Base-by-base conservation (phyloP, 2,797 vertebrate genomes). In the Hybognathus amarus region DNA sequence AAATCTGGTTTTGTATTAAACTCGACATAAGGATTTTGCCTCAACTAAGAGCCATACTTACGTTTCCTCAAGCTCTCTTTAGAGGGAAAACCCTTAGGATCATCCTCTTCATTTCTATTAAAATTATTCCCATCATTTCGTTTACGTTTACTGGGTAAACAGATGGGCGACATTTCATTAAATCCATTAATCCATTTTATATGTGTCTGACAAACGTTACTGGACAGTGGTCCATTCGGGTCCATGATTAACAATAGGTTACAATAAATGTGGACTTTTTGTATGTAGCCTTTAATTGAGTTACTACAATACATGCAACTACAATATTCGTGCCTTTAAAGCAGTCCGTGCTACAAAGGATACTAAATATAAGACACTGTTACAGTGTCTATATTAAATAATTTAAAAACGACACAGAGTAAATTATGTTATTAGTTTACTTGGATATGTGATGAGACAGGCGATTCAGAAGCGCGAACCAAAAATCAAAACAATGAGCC, bases 101-200 rank as follows among this genome's bases (percentile, higher is more conserved):
- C 71, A 18, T 61, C 68, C 12, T 61, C 61, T 24, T 61, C 69
- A 2, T 73, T 73, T 8, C 24, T 77, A 52, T 45, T 82, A 42
- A 67, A 75, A 71, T 27, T 61, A 6, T 11, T 50, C 8, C 54
- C 45, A 27, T 90, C 87, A 45, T 82, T 67, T 66, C 89, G 80
- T 79, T 87, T 90, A 30, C 89, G 87, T 80, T 90, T 90, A 50
- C 9, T 84, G 15, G 87, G 64, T 74, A 87, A 84, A 73, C 15
- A 80, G 5, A 61, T 75, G 17, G 67, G 24, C 36, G 82, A 52
- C 17, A 75, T 33, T 42, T 82, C 79, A 6, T 9, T 38, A n/a
- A 66, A 76, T 36, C 74, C 85, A 75, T 80, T 36, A 38, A 17
- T 77, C 82, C 80, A 68, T 76, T 50, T 69, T 45, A 70, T 22